A percentile compares a stretch with the other conserved stretches of the same genome.
phyloP scores from a whole-genome alignment of 2,113 vertebrate species.

The Sylvilagus bachmani region DNA sequence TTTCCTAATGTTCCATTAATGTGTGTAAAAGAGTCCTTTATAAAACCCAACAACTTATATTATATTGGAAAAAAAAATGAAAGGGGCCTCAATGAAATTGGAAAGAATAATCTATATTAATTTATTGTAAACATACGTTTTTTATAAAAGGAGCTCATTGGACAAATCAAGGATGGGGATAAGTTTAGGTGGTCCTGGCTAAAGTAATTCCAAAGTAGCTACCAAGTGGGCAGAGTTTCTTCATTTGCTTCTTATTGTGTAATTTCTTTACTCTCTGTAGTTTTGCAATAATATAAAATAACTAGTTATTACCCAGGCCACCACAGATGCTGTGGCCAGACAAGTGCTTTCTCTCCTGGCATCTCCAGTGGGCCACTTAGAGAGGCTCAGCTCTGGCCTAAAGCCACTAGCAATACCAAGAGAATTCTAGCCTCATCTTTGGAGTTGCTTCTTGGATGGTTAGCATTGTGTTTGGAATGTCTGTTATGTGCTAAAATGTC shows the following conservation, averaged over 20 bases:
- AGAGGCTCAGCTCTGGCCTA: background rate
- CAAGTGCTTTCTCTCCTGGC: fast-evolving
- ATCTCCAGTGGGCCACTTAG: background rate
- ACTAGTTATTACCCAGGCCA: background rate
- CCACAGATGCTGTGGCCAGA: background rate
- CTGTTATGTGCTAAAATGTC: background rate
- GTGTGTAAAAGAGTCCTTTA: background rate
- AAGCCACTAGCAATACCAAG: background rate
- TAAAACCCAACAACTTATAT: background rate
- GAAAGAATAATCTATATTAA: background rate
- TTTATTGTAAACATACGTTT: background rate
- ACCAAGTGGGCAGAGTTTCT: no score
- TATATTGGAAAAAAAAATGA: background rate
- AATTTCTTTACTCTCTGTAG: background rate
- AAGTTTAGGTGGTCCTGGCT: background rate
- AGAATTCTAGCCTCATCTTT: background rate
- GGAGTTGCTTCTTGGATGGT: background rate
- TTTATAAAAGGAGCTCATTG: background rate
- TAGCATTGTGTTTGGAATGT: background rate
- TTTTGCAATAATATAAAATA: background rate
- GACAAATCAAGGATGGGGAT: background rate
- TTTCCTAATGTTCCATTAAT: constrained; percentile 9
- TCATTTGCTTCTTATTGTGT: background rate
- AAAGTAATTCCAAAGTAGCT: background rate
- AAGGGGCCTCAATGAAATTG: background rate